Base-by-base conservation (phyloP, 2,888 invertebrate species). In the Caenorhabditis sp. region DNA sequence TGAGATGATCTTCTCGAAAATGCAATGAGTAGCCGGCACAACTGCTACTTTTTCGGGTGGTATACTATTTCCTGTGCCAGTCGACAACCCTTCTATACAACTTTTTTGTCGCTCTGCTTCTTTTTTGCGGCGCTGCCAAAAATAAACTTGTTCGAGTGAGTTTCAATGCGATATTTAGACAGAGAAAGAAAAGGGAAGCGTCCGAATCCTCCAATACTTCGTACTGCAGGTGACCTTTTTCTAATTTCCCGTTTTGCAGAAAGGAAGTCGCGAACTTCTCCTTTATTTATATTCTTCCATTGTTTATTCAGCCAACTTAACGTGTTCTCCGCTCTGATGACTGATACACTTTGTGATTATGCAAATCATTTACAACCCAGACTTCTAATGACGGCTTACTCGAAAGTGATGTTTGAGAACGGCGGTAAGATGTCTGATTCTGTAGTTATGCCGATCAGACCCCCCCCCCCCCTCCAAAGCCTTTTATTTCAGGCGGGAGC, bases 21-120 rank as follows among this genome's bases (percentile, higher is more conserved):
- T 55, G 35, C 65, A 15, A 27, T 13, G 53, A 55, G 37, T 37
- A 55, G 39, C 45, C 27, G 27, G 53, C 37, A 37, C 65, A 35
- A 24, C 32, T 32, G 27, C 43, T 43, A 27, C 20, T 65, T 55
- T 50, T 63, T 26, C 20, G 62, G 50, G 53, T 55, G 65, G 46
- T 55, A 55, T 55, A 65, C 65, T 65, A 65, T 65, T 65, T 65
- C 55, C 55, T 55, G 65, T 39, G 55, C 39, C 46, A 53, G 37
- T n/a, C 65, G 27, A 37, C 55, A 32, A n/a, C 55, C 43, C 17
- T 32, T 55, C 65, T 65, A 55, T 65, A 65, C 65, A 53, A 65
- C 65, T 65, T 65, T 35, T 65, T 55, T 55, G 55, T 45, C 55
- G 53, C 55, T 48, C 24, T 20, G 43, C 7, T 24, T 46, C 27